Base-by-base conservation (phyloP, 2,797 vertebrate species). In the Phoebastria nigripes region DNA sequence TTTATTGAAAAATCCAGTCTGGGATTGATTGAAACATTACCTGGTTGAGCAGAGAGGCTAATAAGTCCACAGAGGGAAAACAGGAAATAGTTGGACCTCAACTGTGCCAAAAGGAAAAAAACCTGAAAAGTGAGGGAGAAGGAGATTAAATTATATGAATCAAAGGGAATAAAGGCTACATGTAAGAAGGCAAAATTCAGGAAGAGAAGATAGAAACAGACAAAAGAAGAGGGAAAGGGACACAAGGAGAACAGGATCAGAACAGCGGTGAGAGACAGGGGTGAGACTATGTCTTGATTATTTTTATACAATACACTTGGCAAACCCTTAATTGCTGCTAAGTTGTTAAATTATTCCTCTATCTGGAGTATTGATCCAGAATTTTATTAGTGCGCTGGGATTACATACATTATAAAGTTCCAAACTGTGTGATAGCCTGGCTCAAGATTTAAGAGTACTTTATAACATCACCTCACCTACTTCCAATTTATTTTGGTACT, bases 271-370 rank as follows among this genome's bases (percentile, higher is more conserved):
- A 87, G 25, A 84, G 20, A 61, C 22, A 56, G 24, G 16, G 35
- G 39, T 81, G 42, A 86, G 46, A 65, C 24, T 82, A 13, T 1
- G 8, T 69, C 66, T 25, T 90, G 35, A 61, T 73, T 89, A 82
- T 87, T 93, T 82, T 86, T 70, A 29, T 82, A 66, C 35, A 77
- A 82, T 73, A 63, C 21, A 73, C 47, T 90, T 92, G 51, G 44
- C 74, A 94, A 93, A 92, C 8, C 2, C 35, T 49, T 90, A 92
- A 89, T 89, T 95, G 67, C 63, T 85, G 28, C 51, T 71, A 78
- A 58, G 8, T 90, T 83, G 28, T 90, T 94, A 72, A 93, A 95
- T 94, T 94, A 93, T 84, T 93, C 31, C 33, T 93, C 71, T 56
- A n/a, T 90, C 41, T 87, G 28, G 41, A 67, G 55, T 87, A 94